Evolutionary conservation across 2,888 invertebrate species (phyloP), one percentile per base, ranked within the genome.

Genomic region (Apodemia mormo): DNA sequence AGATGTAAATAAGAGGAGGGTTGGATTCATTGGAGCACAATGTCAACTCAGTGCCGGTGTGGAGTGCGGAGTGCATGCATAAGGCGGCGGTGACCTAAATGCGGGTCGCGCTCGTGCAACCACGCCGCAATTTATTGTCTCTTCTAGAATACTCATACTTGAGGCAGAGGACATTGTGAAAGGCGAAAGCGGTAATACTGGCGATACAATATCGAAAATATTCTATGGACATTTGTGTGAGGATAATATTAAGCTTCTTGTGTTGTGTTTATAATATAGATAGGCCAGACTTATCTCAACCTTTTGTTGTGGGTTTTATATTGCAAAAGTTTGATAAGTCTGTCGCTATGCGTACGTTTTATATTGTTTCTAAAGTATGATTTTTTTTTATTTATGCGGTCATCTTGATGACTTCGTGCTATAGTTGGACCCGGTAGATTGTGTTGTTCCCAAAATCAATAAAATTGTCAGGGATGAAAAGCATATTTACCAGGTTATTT

Each of bases 41-140:
- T 71, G 75, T 79, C 79, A 81, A 81, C 81, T 79, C 79, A 54
- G 69, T 56, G 71, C 52, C 77, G 79, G 80, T 79, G 78, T 66
- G 79, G 79, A 56, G 66, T 54, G 71, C 68, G 45, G 72, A 70
- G 72, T 70, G 79, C 78, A 80, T 75, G 78, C 78, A 76, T 73
- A 76, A 73, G 76, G 77, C 74, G 72, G 80, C 80, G 78, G 81
- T 80, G 85, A 88, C 85, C 88, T 80, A 83, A 82, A 87, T 87
- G 86, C 83, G 81, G 83, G 79, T 79, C 83, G 85, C 76, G 76
- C 73, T 76, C 80, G 80, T 77, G 77, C 80, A 79, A 81, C 79
- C 79, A 81, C 81, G 78, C 84, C 82, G 80, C 86, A 85, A 86
- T 88, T 88, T 88, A 89, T 89, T 86, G 88, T 89, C 86, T 86